Base-by-base conservation (phyloP, 1,140 invertebrate species). In the Euura lappo region DNA sequence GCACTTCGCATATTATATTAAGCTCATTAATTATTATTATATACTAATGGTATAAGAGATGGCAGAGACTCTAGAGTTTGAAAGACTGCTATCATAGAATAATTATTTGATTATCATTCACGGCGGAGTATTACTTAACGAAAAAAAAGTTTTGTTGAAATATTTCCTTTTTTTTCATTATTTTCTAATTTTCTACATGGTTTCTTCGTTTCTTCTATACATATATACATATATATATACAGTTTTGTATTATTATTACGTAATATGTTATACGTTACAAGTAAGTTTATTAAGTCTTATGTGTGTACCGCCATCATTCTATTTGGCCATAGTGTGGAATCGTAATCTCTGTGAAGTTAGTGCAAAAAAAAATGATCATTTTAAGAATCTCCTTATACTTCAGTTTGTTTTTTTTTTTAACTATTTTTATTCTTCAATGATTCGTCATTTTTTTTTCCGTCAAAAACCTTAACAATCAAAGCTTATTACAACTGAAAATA, bases 371-470 rank as follows among this genome's bases (percentile, higher is more conserved):
- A 11, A 60, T 60, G 4, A 60, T 60, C 6, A 60, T 60, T 60
- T 3, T 60, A 60, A 60, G 51, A 4, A n/a, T 60, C 51, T 60
- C 51, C 13, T 60, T 60, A 28, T 28, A 28, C 28, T 28, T 28
- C 28, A 28, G 28, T 28, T 28, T 28, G 0, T 0, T 28, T 28
- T 60, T 8, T 60, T 60, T 6, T 11, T 8, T 60, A 60, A 60
- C 51, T 60, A 60, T n/a, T 60, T 60, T 10, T 60, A 60, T n/a
- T 60, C 51, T 10, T 60, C 51, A 60, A 60, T 60, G 51, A 60
- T n/a, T n/a, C n/a, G n/a, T n/a, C n/a, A n/a, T 28, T 28, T 28
- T 28, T 28, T 28, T 28, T 28, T 28, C 1, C 28, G 28, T 28
- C 28, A 28, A 0, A 28, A 28, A 28, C 28, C 28, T 28, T 1